Percentiles rank a stretch among this genome's conserved stretches.
phyloP scores from a whole-genome alignment of 30 jellyfish, hydroid and myxozoan species.

The Rhopilema esculentum region DNA sequence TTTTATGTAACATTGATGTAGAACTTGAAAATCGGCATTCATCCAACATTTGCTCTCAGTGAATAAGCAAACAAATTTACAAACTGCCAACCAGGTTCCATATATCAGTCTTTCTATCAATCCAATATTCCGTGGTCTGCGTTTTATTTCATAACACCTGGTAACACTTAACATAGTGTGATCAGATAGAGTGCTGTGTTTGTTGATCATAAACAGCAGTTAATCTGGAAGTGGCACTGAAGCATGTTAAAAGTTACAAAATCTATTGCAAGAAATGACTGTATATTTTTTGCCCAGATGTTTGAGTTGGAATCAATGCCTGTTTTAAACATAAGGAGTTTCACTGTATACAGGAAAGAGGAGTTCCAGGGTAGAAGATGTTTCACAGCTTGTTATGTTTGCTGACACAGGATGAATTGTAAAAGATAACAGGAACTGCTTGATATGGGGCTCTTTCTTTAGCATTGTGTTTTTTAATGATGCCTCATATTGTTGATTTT shows the following conservation, averaged over 20 bases:
- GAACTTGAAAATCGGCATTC: too few species aligned
- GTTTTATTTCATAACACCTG: background rate
- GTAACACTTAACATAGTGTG: background rate
- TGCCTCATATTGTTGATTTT: background rate
- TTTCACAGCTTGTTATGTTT: background rate
- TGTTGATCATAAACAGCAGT: background rate
- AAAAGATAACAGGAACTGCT: background rate
- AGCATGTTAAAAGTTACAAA: background rate
- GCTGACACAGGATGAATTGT: background rate
- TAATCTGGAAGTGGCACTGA: background rate
- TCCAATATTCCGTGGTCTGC: background rate
- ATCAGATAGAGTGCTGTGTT: background rate
- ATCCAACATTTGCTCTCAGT: background rate
- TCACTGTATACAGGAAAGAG: background rate
- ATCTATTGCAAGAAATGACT: too few species aligned
- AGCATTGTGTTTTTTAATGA: background rate
- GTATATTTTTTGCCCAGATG: too few species aligned
- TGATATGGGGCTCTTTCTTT: background rate
- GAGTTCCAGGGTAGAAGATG: background rate
- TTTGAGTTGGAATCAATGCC: too few species aligned
- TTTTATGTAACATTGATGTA: too few species aligned
- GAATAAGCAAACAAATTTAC: background rate
- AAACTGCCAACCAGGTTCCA: background rate
- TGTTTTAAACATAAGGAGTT: too few species aligned
- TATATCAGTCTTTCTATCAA: background rate